These are phyloP conservation scores for Lanius ludovicianus DNA, from an alignment of 2,113 vertebrate genomes.

Conservation along the genomic window DNA sequence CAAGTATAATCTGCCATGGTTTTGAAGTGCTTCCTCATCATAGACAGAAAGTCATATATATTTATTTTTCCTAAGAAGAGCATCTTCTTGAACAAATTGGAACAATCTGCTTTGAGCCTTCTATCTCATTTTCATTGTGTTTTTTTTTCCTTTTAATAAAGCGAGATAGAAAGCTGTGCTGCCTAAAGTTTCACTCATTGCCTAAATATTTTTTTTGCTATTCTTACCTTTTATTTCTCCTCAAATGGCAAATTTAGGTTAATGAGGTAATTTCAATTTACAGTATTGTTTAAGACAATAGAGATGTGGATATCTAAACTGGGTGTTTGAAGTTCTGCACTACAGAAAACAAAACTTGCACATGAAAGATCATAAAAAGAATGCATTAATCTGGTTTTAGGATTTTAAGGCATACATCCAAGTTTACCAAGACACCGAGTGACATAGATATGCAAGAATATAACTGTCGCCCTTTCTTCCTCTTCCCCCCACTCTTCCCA, in stretches of 20 bases:
- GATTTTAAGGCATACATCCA: accelerated
- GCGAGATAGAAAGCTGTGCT: neutral
- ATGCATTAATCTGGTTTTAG: neutral
- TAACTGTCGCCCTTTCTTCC: neutral
- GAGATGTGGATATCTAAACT: neutral
- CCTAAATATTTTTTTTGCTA: neutral
- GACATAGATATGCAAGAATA: neutral
- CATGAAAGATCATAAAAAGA: neutral
- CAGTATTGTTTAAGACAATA: neutral
- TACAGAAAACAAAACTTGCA: neutral
- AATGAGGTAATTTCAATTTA: neutral
- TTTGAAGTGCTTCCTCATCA: neutral
- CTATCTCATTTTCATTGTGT: neutral
- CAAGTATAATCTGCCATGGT: neutral
- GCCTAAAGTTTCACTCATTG: neutral
- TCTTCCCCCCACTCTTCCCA: accelerated
- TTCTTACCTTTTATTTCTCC: neutral
- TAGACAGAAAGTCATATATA: neutral
- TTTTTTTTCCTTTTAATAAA: neutral
- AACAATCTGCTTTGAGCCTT: neutral
- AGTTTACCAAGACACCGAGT: neutral
- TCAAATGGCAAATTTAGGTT: neutral
- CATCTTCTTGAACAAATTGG: neutral
- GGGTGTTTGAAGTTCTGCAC: neutral
- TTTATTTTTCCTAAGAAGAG: neutral